Evolutionary conservation across 2,113 vertebrate species (phyloP).

Genomic region (Puffinus mauretanicus): DNA sequence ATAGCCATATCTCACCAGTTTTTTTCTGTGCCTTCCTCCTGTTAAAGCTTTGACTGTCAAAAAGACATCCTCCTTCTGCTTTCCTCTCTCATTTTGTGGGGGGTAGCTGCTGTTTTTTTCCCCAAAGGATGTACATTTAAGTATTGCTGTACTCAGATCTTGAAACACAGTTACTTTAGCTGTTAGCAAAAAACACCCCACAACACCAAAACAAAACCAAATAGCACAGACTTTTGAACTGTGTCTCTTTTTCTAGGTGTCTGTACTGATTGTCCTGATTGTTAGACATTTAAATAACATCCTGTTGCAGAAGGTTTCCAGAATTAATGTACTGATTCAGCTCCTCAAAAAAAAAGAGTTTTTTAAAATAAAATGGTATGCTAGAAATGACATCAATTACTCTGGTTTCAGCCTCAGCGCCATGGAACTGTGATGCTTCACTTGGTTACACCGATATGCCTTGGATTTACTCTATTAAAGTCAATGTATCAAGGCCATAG

Average conservation of each 20-base stretch:
- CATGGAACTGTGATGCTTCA: background rate
- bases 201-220: background rate
- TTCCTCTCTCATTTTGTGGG: background rate
- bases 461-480: background rate
- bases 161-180: background rate
- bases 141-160: background rate
- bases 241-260: background rate
- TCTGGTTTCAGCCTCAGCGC: background rate
- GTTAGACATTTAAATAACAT: background rate
- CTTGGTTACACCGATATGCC: background rate
- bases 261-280: background rate
- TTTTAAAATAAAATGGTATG: background rate
- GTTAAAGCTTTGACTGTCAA: constrained; percentile 3
- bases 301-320: background rate
- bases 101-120: background rate
- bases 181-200: background rate
- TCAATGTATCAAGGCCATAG: background rate
- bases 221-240: background rate
- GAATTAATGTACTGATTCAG: background rate
- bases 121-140: background rate
- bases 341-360: background rate
- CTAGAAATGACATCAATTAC: background rate
- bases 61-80: background rate
- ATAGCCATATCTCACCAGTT: background rate
- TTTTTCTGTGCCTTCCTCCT: background rate